Conservation (phyloP, 2,888 invertebrate species). For the Hybos culiciformis region DNA sequence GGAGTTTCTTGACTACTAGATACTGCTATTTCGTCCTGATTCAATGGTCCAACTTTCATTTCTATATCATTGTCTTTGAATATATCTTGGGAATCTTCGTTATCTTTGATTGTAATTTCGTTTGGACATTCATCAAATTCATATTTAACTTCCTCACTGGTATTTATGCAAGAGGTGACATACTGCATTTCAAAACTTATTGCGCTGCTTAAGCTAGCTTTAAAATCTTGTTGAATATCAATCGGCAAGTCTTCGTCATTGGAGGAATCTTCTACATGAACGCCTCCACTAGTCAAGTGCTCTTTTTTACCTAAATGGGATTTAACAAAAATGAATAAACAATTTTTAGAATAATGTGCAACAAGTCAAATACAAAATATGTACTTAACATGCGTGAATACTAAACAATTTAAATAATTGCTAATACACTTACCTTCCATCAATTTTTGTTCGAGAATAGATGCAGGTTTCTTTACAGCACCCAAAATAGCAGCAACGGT, state of each 20-base stretch:
- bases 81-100: constrained; percentile 3
- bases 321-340: too few relatives aligned
- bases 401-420: too few relatives aligned
- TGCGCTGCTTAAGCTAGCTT: constrained; percentile 41
- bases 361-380: too few relatives aligned
- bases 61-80: background rate
- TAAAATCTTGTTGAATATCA: constrained; percentile 37
- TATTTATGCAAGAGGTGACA: constrained; percentile 9
- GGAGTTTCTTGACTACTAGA: constrained; percentile 19
- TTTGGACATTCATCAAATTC: constrained; percentile 20
- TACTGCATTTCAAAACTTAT: constrained; percentile 28
- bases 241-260: constrained; percentile 25
- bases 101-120: constrained; percentile 13
- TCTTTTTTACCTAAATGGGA: too few relatives aligned
- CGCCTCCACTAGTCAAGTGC: too few relatives aligned
- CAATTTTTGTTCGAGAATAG: constrained; percentile 57
- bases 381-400: too few relatives aligned
- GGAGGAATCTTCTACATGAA: constrained; percentile 24
- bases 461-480: constrained; percentile 45
- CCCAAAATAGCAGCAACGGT: constrained; percentile 36
- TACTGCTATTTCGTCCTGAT: constrained; percentile 10
- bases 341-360: too few relatives aligned
- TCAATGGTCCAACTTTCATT: constrained; percentile 8
- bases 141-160: constrained; percentile 12
- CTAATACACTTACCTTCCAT: too few relatives aligned